Percentiles rank a stretch among this genome's conserved stretches.
phyloP scores from a whole-genome alignment of 2,797 vertebrate species.

The Urocyon cinereoargenteus region DNA sequence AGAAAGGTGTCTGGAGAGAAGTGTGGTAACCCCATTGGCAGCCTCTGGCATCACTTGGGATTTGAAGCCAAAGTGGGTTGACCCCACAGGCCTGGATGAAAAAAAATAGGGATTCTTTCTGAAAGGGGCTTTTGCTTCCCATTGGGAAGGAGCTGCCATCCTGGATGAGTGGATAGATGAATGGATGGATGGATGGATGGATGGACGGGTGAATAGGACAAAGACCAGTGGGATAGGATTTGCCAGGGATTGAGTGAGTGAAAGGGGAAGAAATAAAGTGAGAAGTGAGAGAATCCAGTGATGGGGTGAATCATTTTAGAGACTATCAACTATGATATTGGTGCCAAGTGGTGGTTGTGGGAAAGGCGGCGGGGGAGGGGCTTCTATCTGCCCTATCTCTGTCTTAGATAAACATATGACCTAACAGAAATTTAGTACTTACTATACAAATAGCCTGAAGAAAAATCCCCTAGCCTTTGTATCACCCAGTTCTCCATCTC shows the following conservation, averaged over 20 bases:
- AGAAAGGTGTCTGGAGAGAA: background rate
- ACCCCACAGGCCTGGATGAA: background rate
- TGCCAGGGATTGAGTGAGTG: background rate
- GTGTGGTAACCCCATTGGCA: background rate
- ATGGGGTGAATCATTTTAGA: background rate
- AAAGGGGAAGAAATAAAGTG: background rate
- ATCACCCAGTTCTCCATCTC: background rate
- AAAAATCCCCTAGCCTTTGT: background rate
- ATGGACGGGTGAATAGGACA: background rate
- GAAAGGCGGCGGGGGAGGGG: no score
- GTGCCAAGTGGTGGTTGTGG: background rate
- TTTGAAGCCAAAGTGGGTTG: background rate
- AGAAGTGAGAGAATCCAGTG: background rate
- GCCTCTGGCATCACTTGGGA: background rate
- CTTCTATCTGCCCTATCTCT: background rate
- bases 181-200: background rate
- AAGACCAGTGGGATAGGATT: background rate
- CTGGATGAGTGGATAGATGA: background rate
- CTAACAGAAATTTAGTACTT: slow-evolving; percentile 23
- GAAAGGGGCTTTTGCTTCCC: background rate
- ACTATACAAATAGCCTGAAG: background rate
- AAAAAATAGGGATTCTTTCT: background rate
- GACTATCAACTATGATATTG: background rate
- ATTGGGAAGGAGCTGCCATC: background rate
- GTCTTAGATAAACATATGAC: slow-evolving; percentile 20